Evolutionary conservation across 2,888 invertebrate species (phyloP).

Genomic region (Smittia sp.): DNA sequence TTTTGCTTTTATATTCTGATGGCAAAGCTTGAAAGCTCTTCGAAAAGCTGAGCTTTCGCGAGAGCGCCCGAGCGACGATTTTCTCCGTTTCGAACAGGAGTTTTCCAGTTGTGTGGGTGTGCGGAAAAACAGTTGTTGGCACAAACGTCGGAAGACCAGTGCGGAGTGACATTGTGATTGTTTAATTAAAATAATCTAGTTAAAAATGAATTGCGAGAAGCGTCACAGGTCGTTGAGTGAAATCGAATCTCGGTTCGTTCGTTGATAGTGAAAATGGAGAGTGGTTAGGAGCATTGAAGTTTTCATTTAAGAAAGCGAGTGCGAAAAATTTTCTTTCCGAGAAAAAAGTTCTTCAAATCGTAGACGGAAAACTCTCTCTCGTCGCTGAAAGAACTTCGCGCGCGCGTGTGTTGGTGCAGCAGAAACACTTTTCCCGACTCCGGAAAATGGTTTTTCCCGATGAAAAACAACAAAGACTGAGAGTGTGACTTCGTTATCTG

Average conservation of each 20-base stretch:
- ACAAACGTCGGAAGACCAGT: conserved; percentile 17
- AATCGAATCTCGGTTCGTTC: background rate
- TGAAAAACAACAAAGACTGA: conserved; percentile 39
- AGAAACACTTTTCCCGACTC: background rate
- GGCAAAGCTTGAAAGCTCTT: too few relatives aligned
- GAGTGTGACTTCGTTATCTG: conserved; percentile 26
- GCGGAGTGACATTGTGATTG: conserved; percentile 35
- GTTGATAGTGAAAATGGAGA: conserved; percentile 34
- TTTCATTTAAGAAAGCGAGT: conserved; percentile 33
- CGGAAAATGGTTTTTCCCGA: conserved; percentile 29
- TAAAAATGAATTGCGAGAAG: conserved; percentile 30
- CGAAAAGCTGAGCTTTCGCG: background rate
- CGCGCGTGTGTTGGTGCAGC: conserved; percentile 30
- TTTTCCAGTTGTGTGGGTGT: conserved; percentile 19
- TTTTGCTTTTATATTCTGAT: background rate
- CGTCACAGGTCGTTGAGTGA: conserved; percentile 13
- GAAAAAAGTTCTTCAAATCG: background rate
- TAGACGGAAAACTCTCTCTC: conserved; percentile 15
- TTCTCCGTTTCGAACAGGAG: too few relatives aligned
- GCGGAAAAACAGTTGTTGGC: conserved; percentile 41
- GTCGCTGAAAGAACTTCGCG: background rate
- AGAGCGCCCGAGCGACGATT: background rate
- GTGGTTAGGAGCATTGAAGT: conserved; percentile 10
- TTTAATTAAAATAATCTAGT: conserved; percentile 23
- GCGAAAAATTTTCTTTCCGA: conserved; percentile 31